These are phyloP conservation scores for Leuciscus waleckii DNA, from an alignment of 2,797 vertebrate species.

Conservation along the genomic window DNA sequence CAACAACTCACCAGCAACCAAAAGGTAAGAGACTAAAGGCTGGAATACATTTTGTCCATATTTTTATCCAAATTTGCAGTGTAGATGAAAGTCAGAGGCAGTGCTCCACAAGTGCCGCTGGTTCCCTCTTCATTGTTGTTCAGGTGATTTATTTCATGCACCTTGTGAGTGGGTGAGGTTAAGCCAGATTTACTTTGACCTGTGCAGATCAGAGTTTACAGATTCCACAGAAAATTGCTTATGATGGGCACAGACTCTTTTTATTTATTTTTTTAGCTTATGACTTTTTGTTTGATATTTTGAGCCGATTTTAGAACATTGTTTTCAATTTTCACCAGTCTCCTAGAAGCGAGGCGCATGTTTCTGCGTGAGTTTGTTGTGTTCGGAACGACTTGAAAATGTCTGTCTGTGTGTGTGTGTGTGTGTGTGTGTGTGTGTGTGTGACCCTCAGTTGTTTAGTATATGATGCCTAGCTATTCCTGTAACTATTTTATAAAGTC, in stretches of 20 bases:
- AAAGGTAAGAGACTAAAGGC: slow-evolving; percentile 79
- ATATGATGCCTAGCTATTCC: not conserved
- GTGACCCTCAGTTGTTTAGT: not conserved
- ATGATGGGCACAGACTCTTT: not conserved
- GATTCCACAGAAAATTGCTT: not conserved
- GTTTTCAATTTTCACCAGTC: not conserved
- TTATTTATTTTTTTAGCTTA: not conserved
- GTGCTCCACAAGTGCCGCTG: not conserved
- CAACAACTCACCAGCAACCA: slow-evolving; percentile 77
- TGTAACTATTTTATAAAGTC: not conserved
- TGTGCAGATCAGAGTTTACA: not conserved
- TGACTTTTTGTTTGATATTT: not conserved
- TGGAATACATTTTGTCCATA: not conserved
- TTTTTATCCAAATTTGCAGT: not conserved
- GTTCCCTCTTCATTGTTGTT: not conserved
- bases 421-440: not conserved
- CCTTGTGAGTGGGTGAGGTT: not conserved
- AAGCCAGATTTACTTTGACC: not conserved
- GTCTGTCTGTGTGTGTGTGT: not conserved
- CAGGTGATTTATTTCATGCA: not conserved
- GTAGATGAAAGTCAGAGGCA: not conserved
- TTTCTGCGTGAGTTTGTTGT: not conserved
- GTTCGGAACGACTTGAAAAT: not conserved
- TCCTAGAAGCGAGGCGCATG: not conserved
- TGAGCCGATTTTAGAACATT: too few relatives aligned